These are phyloP conservation scores for Adelphocoris suturalis DNA, from an alignment of 2,888 invertebrate genomes.

Conservation along the genomic window DNA sequence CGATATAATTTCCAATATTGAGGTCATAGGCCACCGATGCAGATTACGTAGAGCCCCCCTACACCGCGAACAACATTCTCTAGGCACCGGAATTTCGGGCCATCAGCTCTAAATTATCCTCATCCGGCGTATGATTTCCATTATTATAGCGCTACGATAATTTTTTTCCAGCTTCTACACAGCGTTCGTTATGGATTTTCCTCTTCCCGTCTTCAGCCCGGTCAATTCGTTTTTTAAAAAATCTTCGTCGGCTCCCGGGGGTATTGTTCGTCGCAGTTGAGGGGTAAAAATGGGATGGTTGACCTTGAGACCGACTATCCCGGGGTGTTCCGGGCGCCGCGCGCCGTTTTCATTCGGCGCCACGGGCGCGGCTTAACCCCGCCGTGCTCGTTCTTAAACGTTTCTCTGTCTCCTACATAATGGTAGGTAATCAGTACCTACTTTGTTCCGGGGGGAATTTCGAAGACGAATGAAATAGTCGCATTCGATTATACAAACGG, in stretches of 20 bases:
- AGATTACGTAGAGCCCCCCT: no score
- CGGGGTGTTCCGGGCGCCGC: conserved; percentile 47
- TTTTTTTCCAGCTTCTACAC: not conserved
- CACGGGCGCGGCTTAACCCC: conserved; percentile 49
- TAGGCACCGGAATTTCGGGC: not conserved
- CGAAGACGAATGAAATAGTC: conserved; percentile 18
- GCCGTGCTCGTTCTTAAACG: conserved; percentile 3
- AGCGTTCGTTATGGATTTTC: not conserved
- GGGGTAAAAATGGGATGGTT: conserved; percentile 21
- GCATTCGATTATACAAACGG: not conserved
- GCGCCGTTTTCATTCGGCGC: conserved; percentile 25
- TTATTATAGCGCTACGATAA: not conserved
- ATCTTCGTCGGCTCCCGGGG: not conserved
- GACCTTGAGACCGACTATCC: conserved; percentile 54
- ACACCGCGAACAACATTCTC: not conserved
- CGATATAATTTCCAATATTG: no score
- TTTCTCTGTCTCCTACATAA: conserved; percentile 21
- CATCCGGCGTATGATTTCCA: conserved; percentile 25
- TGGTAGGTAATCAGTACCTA: not conserved
- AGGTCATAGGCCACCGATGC: no score
- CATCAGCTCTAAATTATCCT: not conserved
- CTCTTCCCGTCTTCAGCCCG: not conserved
- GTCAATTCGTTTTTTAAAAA: not conserved
- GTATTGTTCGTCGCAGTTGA: not conserved
- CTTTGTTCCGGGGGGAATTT: not conserved